Percentiles rank a stretch among this genome's conserved stretches.
Evolutionary conservation across 2,888 invertebrate species (phyloP).

Genomic region (Julus scandinavius): DNA sequence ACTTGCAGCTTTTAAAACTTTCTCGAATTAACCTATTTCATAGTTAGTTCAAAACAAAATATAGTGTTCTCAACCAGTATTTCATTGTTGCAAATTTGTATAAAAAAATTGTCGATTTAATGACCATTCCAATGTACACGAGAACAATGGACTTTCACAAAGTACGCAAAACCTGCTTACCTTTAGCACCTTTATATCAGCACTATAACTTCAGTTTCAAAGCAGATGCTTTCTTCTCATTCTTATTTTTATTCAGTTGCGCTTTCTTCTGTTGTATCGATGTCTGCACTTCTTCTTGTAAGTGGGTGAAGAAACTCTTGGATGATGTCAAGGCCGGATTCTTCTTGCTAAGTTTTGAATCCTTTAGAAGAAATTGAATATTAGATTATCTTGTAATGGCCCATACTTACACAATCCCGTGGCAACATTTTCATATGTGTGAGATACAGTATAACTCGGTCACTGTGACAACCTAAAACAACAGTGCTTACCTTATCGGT

Average conservation of each 20-base stretch:
- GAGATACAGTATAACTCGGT: not conserved
- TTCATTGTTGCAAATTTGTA: not conserved
- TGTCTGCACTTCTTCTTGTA: constrained; percentile 79
- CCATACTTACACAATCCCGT: not conserved
- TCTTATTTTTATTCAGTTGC: constrained; percentile 45
- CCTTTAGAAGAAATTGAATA: not conserved
- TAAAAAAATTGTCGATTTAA: not conserved
- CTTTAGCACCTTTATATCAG: not conserved
- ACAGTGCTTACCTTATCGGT: not conserved
- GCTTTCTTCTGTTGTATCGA: constrained; percentile 69
- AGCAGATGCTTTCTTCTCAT: not conserved
- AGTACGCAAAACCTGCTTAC: not conserved
- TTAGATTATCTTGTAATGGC: constrained; percentile 65
- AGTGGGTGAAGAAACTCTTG: constrained; percentile 84
- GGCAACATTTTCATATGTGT: not conserved
- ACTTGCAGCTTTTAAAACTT: too few species aligned
- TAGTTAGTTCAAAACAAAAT: too few species aligned
- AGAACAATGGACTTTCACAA: not conserved
- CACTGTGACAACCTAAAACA: not conserved
- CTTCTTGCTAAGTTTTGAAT: constrained; percentile 19
- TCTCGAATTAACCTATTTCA: too few species aligned
- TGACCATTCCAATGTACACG: not conserved
- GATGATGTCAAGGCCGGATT: constrained; percentile 74
- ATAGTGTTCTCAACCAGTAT: too few species aligned
- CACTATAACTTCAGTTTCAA: constrained; percentile 2